Percentiles rank a stretch among this genome's conserved stretches.
These are phyloP conservation scores for Octopus bimaculoides DNA, from an alignment of 1,140 invertebrate genomes.

Conservation along the genomic window DNA sequence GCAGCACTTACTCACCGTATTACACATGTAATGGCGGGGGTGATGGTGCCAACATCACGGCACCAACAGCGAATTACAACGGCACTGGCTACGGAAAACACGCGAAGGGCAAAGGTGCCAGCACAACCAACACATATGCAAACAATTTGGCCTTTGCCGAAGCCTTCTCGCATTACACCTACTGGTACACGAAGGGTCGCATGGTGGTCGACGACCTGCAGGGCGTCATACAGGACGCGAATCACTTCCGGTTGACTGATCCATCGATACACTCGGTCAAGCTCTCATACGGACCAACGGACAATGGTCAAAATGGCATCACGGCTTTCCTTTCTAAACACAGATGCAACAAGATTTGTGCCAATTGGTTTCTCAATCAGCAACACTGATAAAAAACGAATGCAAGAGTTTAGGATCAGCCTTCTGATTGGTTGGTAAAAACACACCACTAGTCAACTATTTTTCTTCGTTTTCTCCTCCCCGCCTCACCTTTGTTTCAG, in stretches of 20 bases:
- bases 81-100: too few species aligned
- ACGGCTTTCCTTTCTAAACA: constrained; percentile 26
- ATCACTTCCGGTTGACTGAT: constrained; percentile 22
- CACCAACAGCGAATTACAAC: too few species aligned
- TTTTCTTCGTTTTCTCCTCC: too few species aligned
- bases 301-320: constrained; percentile 23
- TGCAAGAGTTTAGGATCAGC: too few species aligned
- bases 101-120: neutral
- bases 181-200: constrained; percentile 24
- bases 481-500: too few species aligned
- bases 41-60: neutral
- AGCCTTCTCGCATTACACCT: constrained; percentile 31
- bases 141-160: constrained; percentile 6
- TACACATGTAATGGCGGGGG: constrained; percentile 12
- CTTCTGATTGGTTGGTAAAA: too few species aligned
- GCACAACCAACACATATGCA: too few species aligned
- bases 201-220: constrained; percentile 27
- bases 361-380: neutral
- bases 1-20: neutral
- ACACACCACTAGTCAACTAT: too few species aligned
- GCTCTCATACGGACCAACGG: constrained; percentile 18
- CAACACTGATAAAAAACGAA: too few species aligned
- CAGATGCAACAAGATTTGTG: constrained; percentile 27
- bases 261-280: constrained; percentile 25
- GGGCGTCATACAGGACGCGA: constrained; percentile 16